phyloP scores from a whole-genome alignment of 2,797 vertebrate genomes.

The Pseudochirops cupreus region DNA sequence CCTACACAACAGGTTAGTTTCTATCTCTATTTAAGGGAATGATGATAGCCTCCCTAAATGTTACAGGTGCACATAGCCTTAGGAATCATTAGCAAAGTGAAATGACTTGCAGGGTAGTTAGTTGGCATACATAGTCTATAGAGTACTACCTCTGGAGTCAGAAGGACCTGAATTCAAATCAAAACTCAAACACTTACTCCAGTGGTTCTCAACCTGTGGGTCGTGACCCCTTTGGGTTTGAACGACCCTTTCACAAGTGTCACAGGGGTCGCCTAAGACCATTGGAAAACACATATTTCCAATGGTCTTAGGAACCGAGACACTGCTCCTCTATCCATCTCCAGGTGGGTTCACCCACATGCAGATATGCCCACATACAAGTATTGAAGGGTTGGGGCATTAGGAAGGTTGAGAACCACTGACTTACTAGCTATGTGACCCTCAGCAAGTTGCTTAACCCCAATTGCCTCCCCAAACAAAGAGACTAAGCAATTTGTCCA shows the following conservation, averaged over 20 bases:
- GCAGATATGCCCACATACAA: too few species aligned
- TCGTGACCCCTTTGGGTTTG: too few species aligned
- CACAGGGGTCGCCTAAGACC: too few species aligned
- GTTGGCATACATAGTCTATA: background rate
- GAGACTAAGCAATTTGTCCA: background rate
- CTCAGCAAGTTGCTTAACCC: background rate
- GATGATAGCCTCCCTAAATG: background rate
- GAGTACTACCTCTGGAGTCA: background rate
- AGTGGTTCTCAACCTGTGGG: too few species aligned
- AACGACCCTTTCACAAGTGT: too few species aligned
- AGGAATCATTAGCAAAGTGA: background rate
- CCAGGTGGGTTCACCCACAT: too few species aligned
- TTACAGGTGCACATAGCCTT: background rate
- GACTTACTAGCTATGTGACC: background rate
- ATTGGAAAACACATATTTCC: too few species aligned
- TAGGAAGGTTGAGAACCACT: too few species aligned
- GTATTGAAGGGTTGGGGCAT: too few species aligned
- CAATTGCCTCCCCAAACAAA: background rate
- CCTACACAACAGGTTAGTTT: background rate
- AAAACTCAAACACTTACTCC: background rate
- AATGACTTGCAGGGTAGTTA: background rate
- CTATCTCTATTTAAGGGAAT: background rate
- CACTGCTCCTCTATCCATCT: too few species aligned
- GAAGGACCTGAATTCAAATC: background rate
- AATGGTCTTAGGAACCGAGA: too few species aligned